Conservation (phyloP, 2,888 invertebrate genomes). For the Anticlea derivata region DNA sequence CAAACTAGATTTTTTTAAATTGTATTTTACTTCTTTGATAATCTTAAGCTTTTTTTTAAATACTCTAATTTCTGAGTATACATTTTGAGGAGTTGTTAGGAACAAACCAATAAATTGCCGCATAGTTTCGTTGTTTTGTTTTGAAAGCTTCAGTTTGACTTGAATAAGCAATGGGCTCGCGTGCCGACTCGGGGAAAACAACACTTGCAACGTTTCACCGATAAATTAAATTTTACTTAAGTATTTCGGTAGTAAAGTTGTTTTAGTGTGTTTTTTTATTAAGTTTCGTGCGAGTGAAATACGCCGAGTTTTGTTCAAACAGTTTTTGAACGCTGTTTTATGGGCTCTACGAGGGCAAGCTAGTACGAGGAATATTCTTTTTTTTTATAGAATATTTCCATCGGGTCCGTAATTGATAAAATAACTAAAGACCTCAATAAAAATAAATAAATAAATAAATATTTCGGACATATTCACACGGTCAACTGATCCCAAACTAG, state of each 20-base stretch:
- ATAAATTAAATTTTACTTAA: conserved; percentile 40
- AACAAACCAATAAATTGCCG: conserved; percentile 62
- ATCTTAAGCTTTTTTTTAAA: too few relatives aligned
- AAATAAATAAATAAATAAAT: too few relatives aligned
- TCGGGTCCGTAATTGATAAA: too few relatives aligned
- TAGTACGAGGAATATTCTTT: background rate
- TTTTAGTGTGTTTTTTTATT: conserved; percentile 33
- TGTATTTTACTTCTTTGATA: too few relatives aligned
- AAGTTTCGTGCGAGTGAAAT: conserved; percentile 29
- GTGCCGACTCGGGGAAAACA: conserved; percentile 35
- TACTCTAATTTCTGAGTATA: too few relatives aligned
- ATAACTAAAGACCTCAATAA: too few relatives aligned
- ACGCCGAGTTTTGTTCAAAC: conserved; percentile 27
- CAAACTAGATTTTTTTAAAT: too few relatives aligned
- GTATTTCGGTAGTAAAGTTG: conserved; percentile 35
- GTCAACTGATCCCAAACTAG: too few relatives aligned
- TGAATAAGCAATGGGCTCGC: conserved; percentile 51
- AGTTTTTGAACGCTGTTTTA: conserved; percentile 22
- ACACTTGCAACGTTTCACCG: conserved; percentile 35
- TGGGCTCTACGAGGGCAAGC: background rate
- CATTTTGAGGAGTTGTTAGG: conserved; percentile 6
- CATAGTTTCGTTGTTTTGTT: conserved; percentile 70
- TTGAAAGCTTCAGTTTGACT: conserved; percentile 66
- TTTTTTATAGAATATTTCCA: background rate
- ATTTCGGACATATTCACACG: too few relatives aligned